A percentile compares a stretch with the other conserved stretches of the same genome.
Conservation (phyloP, 1,140 invertebrate genomes). For the Drosophila insularis region DNA sequence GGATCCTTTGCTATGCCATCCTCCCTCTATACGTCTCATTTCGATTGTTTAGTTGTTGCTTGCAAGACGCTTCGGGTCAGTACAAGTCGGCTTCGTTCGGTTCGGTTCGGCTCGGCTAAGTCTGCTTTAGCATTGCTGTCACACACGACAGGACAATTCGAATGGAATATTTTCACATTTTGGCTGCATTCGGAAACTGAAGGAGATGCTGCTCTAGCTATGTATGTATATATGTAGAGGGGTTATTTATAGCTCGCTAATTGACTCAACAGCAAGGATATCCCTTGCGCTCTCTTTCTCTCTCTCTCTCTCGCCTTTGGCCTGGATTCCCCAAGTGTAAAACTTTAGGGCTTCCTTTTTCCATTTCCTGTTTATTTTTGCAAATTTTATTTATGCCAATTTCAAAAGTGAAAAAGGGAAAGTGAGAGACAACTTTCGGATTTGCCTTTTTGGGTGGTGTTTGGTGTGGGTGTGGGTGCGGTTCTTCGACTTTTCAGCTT, state of each 20-base stretch:
- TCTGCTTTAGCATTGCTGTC: too few relatives aligned
- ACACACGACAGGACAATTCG: not conserved
- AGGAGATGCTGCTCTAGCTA: not conserved
- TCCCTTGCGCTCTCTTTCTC: not conserved
- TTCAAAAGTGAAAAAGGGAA: not conserved
- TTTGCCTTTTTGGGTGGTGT: not conserved
- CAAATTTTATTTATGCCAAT: conserved; percentile 31
- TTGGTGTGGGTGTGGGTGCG: not conserved
- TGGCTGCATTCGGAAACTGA: not conserved
- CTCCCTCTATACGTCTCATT: not conserved
- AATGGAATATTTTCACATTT: conserved; percentile 3
- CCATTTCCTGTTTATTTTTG: conserved; percentile 14
- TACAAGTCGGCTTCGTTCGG: not conserved
- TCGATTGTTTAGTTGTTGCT: not conserved
- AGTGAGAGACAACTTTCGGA: not conserved
- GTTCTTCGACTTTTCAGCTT: not conserved
- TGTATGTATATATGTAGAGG: not conserved
- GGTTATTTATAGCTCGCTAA: conserved; percentile 50
- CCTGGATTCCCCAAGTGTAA: conserved; percentile 6
- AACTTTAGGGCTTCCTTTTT: conserved; percentile 15
- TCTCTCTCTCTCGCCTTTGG: not conserved
- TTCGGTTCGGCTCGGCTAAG: not conserved
- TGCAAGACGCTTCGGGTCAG: too few relatives aligned
- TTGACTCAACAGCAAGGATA: conserved; percentile 32
- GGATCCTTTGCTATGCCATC: too few relatives aligned